phyloP scores from a whole-genome alignment of 2,888 invertebrate genomes.

The Myathropa florea region DNA sequence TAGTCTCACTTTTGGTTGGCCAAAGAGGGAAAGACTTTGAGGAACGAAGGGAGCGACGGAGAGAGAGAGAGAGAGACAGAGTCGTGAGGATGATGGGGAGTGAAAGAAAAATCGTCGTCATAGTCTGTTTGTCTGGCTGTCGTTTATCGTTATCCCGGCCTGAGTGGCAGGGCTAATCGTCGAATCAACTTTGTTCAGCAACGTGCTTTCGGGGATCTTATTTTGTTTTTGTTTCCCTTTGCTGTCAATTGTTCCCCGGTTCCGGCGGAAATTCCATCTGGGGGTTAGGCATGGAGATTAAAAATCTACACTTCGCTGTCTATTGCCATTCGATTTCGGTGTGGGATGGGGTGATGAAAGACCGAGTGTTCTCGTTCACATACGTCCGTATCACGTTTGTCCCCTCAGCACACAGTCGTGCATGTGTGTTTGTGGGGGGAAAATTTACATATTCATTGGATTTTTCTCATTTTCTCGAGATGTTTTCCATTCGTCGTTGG shows the following conservation, averaged over 20 bases:
- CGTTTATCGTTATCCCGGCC: conserved; percentile 46
- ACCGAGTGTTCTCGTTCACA: background rate
- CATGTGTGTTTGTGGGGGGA: conserved; percentile 19
- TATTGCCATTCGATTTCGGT: background rate
- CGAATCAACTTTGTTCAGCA: conserved; percentile 48
- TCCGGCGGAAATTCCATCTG: conserved; percentile 3
- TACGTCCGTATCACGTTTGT: conserved; percentile 9
- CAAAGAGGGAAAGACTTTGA: background rate
- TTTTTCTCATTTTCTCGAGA: conserved; percentile 30
- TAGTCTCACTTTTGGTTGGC: conserved; percentile 8
- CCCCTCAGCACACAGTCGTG: background rate
- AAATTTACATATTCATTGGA: conserved; percentile 59
- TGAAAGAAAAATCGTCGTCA: conserved; percentile 23
- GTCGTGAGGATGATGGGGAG: background rate
- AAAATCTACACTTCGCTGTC: conserved; percentile 35
- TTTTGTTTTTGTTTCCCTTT: background rate
- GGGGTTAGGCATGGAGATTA: conserved; percentile 27
- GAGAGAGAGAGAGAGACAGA: background rate
- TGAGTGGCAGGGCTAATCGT: conserved; percentile 53
- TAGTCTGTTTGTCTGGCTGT: conserved; percentile 49
- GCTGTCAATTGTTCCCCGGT: conserved; percentile 18
- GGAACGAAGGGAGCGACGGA: too few species aligned
- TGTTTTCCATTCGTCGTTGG: background rate
- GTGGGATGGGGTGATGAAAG: background rate
- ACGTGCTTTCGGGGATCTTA: conserved; percentile 16